These are phyloP conservation scores for Bicyclus anynana DNA, from an alignment of 1,140 invertebrate genomes.

Conservation along the genomic window DNA sequence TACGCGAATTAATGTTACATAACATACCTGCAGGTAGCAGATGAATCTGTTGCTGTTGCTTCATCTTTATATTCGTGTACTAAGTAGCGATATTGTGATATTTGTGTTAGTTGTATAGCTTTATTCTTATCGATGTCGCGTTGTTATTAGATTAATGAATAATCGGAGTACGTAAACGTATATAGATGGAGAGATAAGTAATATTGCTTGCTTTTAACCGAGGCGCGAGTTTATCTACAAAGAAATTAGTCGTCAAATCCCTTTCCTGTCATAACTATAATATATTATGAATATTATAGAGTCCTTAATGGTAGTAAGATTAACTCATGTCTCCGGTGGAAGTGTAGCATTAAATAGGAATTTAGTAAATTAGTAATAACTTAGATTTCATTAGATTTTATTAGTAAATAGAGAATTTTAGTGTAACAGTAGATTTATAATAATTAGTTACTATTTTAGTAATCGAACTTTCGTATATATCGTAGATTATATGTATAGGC, in stretches of 20 bases:
- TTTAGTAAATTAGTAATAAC: slow-evolving; percentile 24
- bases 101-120: slow-evolving; percentile 55
- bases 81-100: slow-evolving; percentile 70
- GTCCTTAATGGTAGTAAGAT: too few relatives aligned
- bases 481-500: slow-evolving; percentile 20
- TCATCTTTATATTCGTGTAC: slow-evolving; percentile 52
- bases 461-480: slow-evolving; percentile 12
- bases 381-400: slow-evolving; percentile 36
- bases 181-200: too few relatives aligned
- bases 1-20: slow-evolving; percentile 42
- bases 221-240: too few relatives aligned
- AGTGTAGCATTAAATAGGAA: slow-evolving; percentile 13
- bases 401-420: slow-evolving; percentile 30
- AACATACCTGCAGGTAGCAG: slow-evolving; percentile 37
- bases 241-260: too few relatives aligned
- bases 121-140: slow-evolving; percentile 40
- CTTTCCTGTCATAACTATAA: too few relatives aligned
- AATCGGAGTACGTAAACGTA: too few relatives aligned
- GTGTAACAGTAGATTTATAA: slow-evolving; percentile 29
- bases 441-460: slow-evolving; percentile 15
- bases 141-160: slow-evolving; percentile 26
- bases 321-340: too few relatives aligned
- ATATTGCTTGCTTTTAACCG: too few relatives aligned
- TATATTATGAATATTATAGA: too few relatives aligned
- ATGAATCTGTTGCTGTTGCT: slow-evolving; percentile 45